Evolutionary conservation across 2,888 invertebrate genomes (phyloP), one percentile per base, ranked within the genome.

Genomic region (Hemicrepidius hirtus): DNA sequence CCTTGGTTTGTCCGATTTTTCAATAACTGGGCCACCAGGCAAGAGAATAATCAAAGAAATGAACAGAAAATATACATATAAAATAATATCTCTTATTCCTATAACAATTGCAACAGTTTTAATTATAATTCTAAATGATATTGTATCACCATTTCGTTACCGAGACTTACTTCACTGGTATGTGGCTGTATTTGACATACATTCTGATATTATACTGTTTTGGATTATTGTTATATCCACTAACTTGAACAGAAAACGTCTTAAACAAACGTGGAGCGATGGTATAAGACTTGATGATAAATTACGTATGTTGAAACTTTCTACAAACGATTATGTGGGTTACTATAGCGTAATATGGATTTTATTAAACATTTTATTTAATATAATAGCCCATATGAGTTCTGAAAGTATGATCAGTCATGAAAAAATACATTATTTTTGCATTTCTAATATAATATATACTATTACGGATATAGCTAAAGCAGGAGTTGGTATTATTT

Each of bases 1-100:
- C n/a, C 3, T 46, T n/a, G 63, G 63, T 32, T 63, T 63, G 10
- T 16, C 7, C n/a, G 32, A 12, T 10, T 63, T 63, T 35, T 16
- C 12, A 4, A n/a, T 63, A 49, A 32, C 9, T n/a, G 63, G 49
- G 0, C 16, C 28, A 9, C 49, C 49, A 0, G 16, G 49, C 3
- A 28, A 63, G 3, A 16, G 35, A 32, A 44, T 10, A 10, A 28
- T 63, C 0, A 46, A 16, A 18, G 1, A 16, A 12, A n/a, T 63
- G 18, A 49, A 32, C 10, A n/a, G 5, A 10, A 46, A 16, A 32
- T 10, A 10, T 18, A 13, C 9, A 0, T 63, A 63, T 35, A 63
- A 63, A 28, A 9, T 46, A 2, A 3, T 16, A 16, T 49, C n/a
- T 3, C 1, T n/a, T 13, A n/a, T 46, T 0, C 7, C 21, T 10